These are phyloP conservation scores for Rhodophaea formosa DNA, from an alignment of 2,888 invertebrate genomes.

Conservation along the genomic window DNA sequence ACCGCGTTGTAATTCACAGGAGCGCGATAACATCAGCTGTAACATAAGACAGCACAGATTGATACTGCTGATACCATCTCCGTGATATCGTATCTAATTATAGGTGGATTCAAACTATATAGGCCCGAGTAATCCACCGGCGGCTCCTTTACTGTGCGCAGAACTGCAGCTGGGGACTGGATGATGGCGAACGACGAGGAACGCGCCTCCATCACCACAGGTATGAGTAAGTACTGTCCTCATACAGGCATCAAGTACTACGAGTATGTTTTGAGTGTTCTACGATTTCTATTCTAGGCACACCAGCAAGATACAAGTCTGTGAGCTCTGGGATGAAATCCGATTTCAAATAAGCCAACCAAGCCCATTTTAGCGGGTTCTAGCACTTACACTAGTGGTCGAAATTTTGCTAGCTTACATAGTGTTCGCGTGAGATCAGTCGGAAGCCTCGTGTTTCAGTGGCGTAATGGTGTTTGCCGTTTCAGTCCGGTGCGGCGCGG, in stretches of 20 bases:
- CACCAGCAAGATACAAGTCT: too few species aligned
- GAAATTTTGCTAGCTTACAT: too few species aligned
- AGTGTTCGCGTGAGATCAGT: too few species aligned
- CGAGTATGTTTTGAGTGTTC: too few species aligned
- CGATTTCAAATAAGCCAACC: too few species aligned
- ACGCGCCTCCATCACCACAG: slow-evolving; percentile 7
- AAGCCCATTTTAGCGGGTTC: too few species aligned
- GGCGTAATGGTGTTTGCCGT: slow-evolving; percentile 2
- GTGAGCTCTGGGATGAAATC: too few species aligned
- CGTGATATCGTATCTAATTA: slow-evolving; percentile 11
- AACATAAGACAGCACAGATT: slow-evolving; percentile 15
- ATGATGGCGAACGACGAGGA: slow-evolving; percentile 2
- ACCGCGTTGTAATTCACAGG: slow-evolving; percentile 12
- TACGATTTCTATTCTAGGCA: too few species aligned
- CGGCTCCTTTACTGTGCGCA: background rate
- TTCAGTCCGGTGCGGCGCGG: slow-evolving; percentile 21
- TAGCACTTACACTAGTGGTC: too few species aligned
- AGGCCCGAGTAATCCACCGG: background rate
- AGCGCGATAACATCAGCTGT: slow-evolving; percentile 21
- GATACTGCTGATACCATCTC: background rate
- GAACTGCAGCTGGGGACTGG: background rate
- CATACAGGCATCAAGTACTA: background rate
- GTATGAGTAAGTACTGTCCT: background rate
- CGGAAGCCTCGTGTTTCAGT: too few species aligned
- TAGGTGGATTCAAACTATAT: background rate